A percentile compares a stretch with the other conserved stretches of the same genome.
phyloP scores from a whole-genome alignment of 2,888 invertebrate species.

The Panzeria rudis region DNA sequence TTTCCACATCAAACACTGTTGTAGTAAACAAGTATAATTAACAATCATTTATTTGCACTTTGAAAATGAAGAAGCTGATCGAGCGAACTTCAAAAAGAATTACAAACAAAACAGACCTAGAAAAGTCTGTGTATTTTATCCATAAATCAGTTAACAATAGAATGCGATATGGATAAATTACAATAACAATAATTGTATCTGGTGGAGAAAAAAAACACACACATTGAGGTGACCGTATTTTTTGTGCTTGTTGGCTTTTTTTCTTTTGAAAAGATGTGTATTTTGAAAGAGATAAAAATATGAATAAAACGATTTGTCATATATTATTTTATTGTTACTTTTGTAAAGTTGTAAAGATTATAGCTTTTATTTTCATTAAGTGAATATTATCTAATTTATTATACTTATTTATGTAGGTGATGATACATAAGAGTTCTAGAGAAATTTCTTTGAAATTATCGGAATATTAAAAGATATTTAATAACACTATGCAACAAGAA shows the following conservation, averaged over 20 bases:
- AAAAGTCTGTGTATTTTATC: constrained; percentile 31
- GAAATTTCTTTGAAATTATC: neutral
- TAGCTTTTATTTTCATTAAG: neutral
- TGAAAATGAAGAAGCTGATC: constrained; percentile 30
- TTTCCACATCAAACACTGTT: constrained; percentile 4
- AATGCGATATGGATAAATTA: constrained; percentile 61
- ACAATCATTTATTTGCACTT: constrained; percentile 56
- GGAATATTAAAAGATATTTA: too few relatives aligned
- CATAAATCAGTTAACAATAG: constrained; percentile 61
- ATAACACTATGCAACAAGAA: too few relatives aligned
- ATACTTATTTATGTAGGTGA: neutral
- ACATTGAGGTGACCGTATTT: constrained; percentile 44
- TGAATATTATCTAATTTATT: constrained; percentile 7
- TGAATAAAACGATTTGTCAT: constrained; percentile 49
- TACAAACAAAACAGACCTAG: constrained; percentile 49
- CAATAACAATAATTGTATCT: constrained; percentile 27
- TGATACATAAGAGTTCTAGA: neutral
- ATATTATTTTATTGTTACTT: neutral
- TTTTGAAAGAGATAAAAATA: constrained; percentile 7
- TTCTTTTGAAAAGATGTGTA: neutral
- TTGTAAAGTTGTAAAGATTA: constrained; percentile 1
- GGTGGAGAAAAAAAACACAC: constrained; percentile 1
- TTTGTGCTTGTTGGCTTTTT: too few relatives aligned
- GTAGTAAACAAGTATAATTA: constrained; percentile 32
- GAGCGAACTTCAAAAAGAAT: constrained; percentile 18